Conservation (phyloP, 1,140 invertebrate species). For the Diabrotica virgifera region DNA sequence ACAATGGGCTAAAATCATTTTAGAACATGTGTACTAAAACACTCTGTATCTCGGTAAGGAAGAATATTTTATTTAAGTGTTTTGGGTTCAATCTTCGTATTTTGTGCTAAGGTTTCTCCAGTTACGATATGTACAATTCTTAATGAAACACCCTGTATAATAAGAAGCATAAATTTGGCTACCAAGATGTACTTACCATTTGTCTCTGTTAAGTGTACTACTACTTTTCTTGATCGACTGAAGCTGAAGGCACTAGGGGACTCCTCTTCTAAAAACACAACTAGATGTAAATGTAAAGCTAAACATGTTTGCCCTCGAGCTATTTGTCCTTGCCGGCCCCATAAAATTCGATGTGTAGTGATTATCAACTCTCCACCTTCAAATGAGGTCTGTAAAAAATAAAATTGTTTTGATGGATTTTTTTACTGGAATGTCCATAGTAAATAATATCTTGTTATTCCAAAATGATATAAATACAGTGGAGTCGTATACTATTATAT, state of each 20-base stretch:
- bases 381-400: slow-evolving; percentile 67
- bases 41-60: too few species aligned
- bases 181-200: slow-evolving; percentile 29
- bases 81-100: too few species aligned
- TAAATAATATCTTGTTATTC: too few species aligned
- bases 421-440: slow-evolving; percentile 13
- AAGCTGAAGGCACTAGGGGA: slow-evolving; percentile 69
- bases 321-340: slow-evolving; percentile 72
- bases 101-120: too few species aligned
- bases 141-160: too few species aligned
- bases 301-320: slow-evolving; percentile 65
- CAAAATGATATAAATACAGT: too few species aligned
- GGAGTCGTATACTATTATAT: too few species aligned
- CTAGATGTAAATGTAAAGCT: slow-evolving; percentile 64
- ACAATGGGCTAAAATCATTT: too few species aligned
- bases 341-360: slow-evolving; percentile 78
- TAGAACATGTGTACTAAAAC: too few species aligned
- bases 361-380: slow-evolving; percentile 76
- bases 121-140: too few species aligned
- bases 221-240: slow-evolving; percentile 75
- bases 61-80: too few species aligned
- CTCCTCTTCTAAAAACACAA: slow-evolving; percentile 79
- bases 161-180: too few species aligned
- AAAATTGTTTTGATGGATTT: not conserved
- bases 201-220: slow-evolving; percentile 71